Conservation (phyloP, 2,888 invertebrate genomes). For the Tenodera sinensis region DNA sequence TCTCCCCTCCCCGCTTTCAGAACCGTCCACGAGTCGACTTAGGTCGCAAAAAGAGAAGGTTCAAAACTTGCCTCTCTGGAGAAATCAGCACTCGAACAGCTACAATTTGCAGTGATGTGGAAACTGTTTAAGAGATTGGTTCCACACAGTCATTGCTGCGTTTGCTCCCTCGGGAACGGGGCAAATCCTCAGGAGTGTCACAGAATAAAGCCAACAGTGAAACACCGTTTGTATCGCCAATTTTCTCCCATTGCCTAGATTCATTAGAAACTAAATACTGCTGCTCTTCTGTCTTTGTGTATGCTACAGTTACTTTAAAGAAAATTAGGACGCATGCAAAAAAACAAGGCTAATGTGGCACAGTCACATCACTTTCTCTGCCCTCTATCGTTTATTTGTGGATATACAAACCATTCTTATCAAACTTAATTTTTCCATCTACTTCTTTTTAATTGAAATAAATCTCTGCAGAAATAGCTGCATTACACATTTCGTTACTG, state of each 20-base stretch:
- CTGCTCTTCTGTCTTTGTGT: not conserved
- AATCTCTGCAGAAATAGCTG: no score
- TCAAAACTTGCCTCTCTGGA: not conserved
- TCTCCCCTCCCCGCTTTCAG: not conserved
- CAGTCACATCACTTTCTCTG: no score
- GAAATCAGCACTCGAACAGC: not conserved
- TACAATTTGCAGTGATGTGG: not conserved
- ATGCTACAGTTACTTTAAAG: no score
- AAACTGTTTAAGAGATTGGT: slow-evolving; percentile 10
- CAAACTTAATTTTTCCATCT: no score
- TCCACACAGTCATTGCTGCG: not conserved
- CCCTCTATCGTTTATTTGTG: no score
- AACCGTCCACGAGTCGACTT: not conserved
- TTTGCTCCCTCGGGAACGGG: not conserved
- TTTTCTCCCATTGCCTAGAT: not conserved
- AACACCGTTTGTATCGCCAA: not conserved
- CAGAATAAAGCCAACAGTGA: not conserved
- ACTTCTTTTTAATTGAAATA: no score
- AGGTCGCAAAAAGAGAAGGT: not conserved
- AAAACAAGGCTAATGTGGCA: no score
- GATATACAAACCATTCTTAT: no score
- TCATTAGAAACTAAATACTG: not conserved
- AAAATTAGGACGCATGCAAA: no score
- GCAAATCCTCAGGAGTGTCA: not conserved
- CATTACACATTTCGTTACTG: no score